Evolutionary conservation across 2,797 vertebrate species (phyloP).

Genomic region (Halcyon chelicuti): DNA sequence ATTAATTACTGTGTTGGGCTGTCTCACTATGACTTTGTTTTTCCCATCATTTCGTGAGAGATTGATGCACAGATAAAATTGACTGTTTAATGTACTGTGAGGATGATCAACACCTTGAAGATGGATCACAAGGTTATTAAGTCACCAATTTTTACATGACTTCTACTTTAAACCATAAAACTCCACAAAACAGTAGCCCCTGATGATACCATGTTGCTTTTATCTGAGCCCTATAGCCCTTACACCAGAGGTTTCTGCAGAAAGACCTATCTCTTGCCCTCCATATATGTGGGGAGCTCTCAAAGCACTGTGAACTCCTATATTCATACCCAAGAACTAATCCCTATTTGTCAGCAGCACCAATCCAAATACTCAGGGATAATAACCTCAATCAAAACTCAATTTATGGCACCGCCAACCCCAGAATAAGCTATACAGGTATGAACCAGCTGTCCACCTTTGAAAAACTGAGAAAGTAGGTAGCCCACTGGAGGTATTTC

Average conservation of each 20-base stretch:
- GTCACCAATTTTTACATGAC: not conserved
- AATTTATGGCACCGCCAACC: not conserved
- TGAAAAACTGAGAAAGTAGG: not conserved
- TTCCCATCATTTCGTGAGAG: conserved; percentile 39
- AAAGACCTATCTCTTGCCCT: not conserved
- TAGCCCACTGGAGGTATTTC: not conserved
- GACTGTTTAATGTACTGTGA: conserved; percentile 35
- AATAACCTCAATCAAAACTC: not conserved
- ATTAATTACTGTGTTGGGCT: conserved; percentile 72
- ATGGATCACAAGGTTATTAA: conserved; percentile 20
- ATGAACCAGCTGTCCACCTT: not conserved
- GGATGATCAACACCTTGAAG: conserved; percentile 49
- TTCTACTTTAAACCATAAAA: not conserved
- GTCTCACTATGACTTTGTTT: conserved; percentile 59
- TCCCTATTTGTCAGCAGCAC: not conserved
- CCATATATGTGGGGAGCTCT: not conserved
- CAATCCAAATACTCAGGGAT: rapidly evolving
- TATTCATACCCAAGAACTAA: not conserved
- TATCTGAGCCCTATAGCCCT: not conserved
- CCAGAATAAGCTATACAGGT: not conserved
- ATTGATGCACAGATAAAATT: conserved; percentile 66
- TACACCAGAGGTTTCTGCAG: not conserved
- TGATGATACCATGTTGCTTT: not conserved
- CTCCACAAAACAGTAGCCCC: not conserved
- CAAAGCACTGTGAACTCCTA: not conserved